These are phyloP conservation scores for Aphis craccivora DNA, from an alignment of 1,140 invertebrate species.

Conservation along the genomic window DNA sequence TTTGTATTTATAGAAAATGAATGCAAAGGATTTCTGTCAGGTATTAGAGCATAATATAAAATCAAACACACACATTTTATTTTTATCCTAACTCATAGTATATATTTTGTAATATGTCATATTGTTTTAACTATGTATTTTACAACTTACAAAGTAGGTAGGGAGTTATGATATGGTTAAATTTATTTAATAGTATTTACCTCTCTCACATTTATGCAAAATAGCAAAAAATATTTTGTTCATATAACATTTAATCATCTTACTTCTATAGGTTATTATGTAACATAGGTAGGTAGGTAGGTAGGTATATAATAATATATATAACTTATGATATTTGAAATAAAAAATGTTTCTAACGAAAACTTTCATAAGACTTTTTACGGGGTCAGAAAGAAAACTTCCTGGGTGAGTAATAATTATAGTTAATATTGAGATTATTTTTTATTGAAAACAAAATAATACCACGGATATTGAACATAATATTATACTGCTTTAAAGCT, in stretches of 20 bases:
- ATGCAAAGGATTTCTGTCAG: not conserved
- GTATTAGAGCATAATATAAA: not conserved
- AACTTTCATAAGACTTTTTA: not conserved
- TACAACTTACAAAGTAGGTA: not conserved
- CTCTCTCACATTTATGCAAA: not conserved
- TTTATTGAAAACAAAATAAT: not conserved
- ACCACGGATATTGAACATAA: not conserved
- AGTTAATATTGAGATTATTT: not conserved
- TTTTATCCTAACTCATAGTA: not conserved
- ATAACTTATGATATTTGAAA: not conserved
- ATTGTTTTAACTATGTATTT: not conserved
- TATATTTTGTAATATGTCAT: not conserved
- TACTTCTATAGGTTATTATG: no score
- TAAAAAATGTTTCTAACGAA: not conserved
- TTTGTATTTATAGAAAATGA: not conserved
- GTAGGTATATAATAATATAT: no score
- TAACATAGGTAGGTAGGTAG: no score
- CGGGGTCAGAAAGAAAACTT: not conserved
- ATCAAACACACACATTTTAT: not conserved
- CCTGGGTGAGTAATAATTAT: not conserved
- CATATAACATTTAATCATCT: no score
- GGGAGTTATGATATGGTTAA: not conserved
- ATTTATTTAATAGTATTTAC: not conserved
- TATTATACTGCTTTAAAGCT: not conserved
- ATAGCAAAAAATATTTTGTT: not conserved